phyloP scores from a whole-genome alignment of 2,888 invertebrate species.

The Diogma glabrata region DNA sequence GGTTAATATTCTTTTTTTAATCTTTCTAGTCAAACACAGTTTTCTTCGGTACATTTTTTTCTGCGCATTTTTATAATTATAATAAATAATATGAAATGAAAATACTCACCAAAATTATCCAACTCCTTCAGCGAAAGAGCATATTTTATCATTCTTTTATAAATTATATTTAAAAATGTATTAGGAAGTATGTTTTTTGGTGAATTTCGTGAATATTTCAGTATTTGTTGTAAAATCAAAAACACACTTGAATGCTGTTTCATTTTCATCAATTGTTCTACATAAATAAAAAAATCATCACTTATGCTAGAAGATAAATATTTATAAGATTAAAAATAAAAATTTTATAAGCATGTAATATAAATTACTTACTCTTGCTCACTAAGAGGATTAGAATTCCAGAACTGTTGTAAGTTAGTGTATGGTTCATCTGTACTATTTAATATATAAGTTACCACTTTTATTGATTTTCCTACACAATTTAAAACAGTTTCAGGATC shows the following conservation, averaged over 20 bases:
- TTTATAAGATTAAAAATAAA: neutral
- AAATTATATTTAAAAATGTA: slow-evolving; percentile 26
- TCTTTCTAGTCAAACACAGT: too few species aligned
- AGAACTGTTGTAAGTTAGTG: neutral
- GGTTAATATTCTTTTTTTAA: too few species aligned
- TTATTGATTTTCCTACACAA: slow-evolving; percentile 29
- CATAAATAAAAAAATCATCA: slow-evolving; percentile 28
- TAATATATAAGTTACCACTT: neutral
- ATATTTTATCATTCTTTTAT: slow-evolving; percentile 29
- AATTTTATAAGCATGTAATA: neutral
- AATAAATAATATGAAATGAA: too few species aligned
- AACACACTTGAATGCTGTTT: slow-evolving; percentile 33
- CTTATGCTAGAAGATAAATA: slow-evolving; percentile 12
- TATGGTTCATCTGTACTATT: too few species aligned
- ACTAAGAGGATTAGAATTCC: neutral
- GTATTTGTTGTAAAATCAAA: slow-evolving; percentile 28
- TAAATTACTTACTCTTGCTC: neutral
- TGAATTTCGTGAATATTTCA: slow-evolving; percentile 27
- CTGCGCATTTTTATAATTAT: slow-evolving; percentile 26
- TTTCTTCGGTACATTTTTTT: too few species aligned
- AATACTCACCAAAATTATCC: slow-evolving; percentile 31
- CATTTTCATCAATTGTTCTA: slow-evolving; percentile 30
- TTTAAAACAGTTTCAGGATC: slow-evolving; percentile 25
- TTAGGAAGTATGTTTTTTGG: slow-evolving; percentile 24
- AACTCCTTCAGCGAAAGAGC: slow-evolving; percentile 29